Conservation (phyloP, 92 coral and sea anemone species). For the Muricea muricata region DNA sequence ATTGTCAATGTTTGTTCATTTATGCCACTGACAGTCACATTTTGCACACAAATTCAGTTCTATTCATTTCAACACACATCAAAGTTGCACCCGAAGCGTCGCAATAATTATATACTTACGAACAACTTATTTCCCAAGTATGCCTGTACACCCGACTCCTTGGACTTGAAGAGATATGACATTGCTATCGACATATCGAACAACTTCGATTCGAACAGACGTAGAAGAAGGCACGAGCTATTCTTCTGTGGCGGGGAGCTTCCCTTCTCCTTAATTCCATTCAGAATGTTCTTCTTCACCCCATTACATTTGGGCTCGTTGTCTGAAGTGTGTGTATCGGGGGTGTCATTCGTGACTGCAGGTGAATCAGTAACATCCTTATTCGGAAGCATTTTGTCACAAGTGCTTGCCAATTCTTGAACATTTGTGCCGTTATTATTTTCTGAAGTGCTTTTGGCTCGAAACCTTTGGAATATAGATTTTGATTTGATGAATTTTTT, state of each 20-base stretch:
- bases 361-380: too few relatives aligned
- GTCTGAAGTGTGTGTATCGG: background rate
- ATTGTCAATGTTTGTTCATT: too few relatives aligned
- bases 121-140: conserved; percentile 96
- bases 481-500: conserved; percentile 17
- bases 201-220: conserved; percentile 92
- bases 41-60: too few relatives aligned
- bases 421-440: conserved; percentile 3
- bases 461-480: conserved; percentile 8
- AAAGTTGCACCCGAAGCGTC: too few relatives aligned
- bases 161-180: conserved; percentile 94
- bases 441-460: conserved; percentile 20
- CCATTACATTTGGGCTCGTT: background rate
- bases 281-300: background rate
- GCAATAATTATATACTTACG: conserved; percentile 72
- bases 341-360: too few relatives aligned
- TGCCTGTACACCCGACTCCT: conserved; percentile 94
- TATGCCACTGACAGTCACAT: too few relatives aligned
- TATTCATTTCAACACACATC: too few relatives aligned
- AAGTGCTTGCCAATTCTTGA: background rate
- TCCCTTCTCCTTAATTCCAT: background rate
- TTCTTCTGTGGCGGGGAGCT: background rate
- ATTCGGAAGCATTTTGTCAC: background rate
- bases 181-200: conserved; percentile 99
- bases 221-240: conserved; percentile 56